These are phyloP conservation scores for Varanus salvator DNA, from an alignment of 2,113 vertebrate species.

Conservation along the genomic window DNA sequence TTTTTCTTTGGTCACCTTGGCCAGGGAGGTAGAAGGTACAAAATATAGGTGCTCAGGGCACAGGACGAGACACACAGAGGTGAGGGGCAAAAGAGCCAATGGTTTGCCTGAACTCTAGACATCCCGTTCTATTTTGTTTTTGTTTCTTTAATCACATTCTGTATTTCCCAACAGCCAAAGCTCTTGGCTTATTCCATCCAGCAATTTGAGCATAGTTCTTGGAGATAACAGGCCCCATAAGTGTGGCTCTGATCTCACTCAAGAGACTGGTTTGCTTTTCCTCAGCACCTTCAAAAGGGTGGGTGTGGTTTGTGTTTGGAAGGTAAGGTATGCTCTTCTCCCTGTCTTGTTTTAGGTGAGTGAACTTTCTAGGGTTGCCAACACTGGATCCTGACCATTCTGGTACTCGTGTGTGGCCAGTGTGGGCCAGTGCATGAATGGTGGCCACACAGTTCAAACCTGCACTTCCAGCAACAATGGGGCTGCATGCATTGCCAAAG, in stretches of 20 bases:
- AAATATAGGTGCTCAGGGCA: neutral
- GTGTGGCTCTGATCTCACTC: neutral
- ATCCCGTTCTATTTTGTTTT: neutral
- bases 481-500: neutral
- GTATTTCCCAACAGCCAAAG: too few relatives aligned
- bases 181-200: neutral
- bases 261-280: neutral
- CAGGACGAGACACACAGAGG: neutral
- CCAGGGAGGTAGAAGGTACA: neutral
- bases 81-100: neutral
- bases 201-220: neutral
- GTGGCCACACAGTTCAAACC: neutral
- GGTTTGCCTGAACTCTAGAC: neutral
- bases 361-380: neutral
- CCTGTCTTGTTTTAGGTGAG: neutral
- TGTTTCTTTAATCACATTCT: too few relatives aligned
- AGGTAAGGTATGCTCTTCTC: neutral
- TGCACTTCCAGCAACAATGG: neutral
- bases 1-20: neutral
- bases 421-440: too few relatives aligned
- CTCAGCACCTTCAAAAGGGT: neutral
- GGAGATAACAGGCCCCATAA: neutral
- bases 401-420: neutral
- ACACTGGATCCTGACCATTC: neutral
- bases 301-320: neutral